These are phyloP conservation scores for Brachionichthys hirsutus DNA, from an alignment of 2,113 vertebrate genomes.

Conservation along the genomic window DNA sequence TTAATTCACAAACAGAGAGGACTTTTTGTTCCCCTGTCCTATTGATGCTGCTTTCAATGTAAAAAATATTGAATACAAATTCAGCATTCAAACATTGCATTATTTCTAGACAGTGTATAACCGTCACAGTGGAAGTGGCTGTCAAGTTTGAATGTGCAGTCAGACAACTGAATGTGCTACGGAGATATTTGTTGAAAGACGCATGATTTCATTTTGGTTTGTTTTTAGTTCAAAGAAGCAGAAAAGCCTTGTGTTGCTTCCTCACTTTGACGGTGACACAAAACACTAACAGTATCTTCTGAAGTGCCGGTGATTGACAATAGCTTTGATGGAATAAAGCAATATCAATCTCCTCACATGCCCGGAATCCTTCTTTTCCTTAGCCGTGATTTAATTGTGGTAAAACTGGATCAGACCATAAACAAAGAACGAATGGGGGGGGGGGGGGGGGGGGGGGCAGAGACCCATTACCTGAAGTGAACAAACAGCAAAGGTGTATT, in stretches of 20 bases:
- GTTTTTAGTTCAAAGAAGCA: slow-evolving; percentile 3
- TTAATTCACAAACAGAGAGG: too few relatives aligned
- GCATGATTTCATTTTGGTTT: background rate
- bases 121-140: slow-evolving; percentile 30
- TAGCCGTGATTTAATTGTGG: slow-evolving; percentile 42
- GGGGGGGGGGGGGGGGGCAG: too few relatives aligned
- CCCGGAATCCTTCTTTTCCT: slow-evolving; percentile 27
- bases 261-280: background rate
- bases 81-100: slow-evolving; percentile 49
- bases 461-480: slow-evolving; percentile 24
- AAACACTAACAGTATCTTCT: background rate
- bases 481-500: slow-evolving; percentile 1
- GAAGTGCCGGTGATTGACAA: slow-evolving; percentile 6
- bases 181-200: background rate
- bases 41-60: too few relatives aligned
- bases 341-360: slow-evolving; percentile 16
- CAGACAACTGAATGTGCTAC: background rate
- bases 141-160: background rate
- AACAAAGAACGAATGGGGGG: slow-evolving; percentile 14
- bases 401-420: slow-evolving; percentile 55
- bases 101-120: slow-evolving; percentile 51
- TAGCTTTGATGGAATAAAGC: slow-evolving; percentile 10
- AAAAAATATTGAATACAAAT: slow-evolving; percentile 55
- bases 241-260: background rate
- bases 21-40: too few relatives aligned